Conservation (phyloP, 2,113 vertebrate species). For the Osmerus mordax region DNA sequence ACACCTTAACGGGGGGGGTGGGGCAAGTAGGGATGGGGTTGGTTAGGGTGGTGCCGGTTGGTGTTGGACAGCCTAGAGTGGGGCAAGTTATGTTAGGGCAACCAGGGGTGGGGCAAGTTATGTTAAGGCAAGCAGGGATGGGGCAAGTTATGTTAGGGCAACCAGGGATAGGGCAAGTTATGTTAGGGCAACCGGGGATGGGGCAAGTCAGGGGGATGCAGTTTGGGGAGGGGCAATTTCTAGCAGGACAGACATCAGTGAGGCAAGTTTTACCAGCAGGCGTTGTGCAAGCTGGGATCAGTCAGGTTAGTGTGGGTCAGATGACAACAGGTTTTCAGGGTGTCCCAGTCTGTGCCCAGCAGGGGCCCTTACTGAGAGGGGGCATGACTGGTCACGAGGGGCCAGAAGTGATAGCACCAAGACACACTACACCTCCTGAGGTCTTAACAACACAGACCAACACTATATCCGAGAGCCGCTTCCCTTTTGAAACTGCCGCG, state of each 20-base stretch:
- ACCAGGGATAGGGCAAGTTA: not conserved
- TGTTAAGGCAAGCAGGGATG: constrained; percentile 13
- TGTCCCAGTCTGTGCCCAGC: constrained; percentile 9
- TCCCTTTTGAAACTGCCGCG: not conserved
- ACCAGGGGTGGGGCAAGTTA: constrained; percentile 9
- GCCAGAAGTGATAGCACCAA: not conserved
- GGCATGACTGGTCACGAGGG: not conserved
- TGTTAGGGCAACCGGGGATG: not conserved
- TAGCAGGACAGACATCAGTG: too few species aligned
- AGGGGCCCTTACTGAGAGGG: constrained; percentile 7
- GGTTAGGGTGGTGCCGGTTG: constrained; percentile 17
- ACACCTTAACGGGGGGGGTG: constrained; percentile 6
- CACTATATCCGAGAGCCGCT: not conserved
- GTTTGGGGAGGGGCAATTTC: not conserved
- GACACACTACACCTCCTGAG: not conserved
- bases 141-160: constrained; percentile 7
- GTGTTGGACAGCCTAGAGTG: constrained; percentile 20
- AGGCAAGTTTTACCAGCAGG: not conserved
- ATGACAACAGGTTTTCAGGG: constrained; percentile 7
- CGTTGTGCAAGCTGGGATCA: not conserved
- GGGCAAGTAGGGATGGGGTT: not conserved
- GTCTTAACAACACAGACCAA: not conserved
- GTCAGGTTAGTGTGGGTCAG: constrained; percentile 18
- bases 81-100: constrained; percentile 6
- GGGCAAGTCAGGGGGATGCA: not conserved